Evolutionary conservation across 2,797 vertebrate genomes (phyloP), one percentile per base, ranked within the genome.

Genomic region (Coluber constrictor): DNA sequence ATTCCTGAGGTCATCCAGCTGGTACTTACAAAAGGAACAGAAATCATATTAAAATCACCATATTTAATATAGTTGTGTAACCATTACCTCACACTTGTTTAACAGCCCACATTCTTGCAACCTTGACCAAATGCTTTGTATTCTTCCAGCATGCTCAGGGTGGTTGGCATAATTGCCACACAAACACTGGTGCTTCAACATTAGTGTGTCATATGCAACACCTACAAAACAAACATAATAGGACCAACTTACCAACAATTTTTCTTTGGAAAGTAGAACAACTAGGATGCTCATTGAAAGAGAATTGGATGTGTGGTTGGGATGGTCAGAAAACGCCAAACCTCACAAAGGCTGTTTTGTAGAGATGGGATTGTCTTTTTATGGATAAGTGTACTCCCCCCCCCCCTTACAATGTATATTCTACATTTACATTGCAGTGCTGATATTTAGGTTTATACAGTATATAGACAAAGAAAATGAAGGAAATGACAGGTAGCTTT

Each of bases 51-150:
- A 88, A 88, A n/a, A 37, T 90, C 94, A 56, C 8, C 5, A n/a
- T 88, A 55, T 51, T 61, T 43, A 93, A 55, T 25, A 63, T 20
- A 91, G n/a, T 16, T 56, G 6, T 56, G 47, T 87, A 2, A 1
- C 74, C 29, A 94, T 97, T 98, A 98, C 98, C 98, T 98, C 98
- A 0, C 98, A 98, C 95, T 97, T 97, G 96, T 96, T 98, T 94
- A 98, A 96, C 95, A 98, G 90, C 61, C 98, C 98, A 8, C 97
- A 98, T 96, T 98, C 98, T 97, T 98, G 98, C 91, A 98, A 96
- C 90, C 98, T 97, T 93, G 98, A 98, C 98, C 98, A 98, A 97
- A 98, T 98, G 97, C 98, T 98, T 96, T 98, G 98, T 94, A 98
- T 97, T 88, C 98, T 96, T 92, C 98, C 98, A 61, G 98, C 97